Evolutionary conservation across 2,888 invertebrate genomes (phyloP), one percentile per base, ranked within the genome.

Genomic region (Aporophyla nigra): DNA sequence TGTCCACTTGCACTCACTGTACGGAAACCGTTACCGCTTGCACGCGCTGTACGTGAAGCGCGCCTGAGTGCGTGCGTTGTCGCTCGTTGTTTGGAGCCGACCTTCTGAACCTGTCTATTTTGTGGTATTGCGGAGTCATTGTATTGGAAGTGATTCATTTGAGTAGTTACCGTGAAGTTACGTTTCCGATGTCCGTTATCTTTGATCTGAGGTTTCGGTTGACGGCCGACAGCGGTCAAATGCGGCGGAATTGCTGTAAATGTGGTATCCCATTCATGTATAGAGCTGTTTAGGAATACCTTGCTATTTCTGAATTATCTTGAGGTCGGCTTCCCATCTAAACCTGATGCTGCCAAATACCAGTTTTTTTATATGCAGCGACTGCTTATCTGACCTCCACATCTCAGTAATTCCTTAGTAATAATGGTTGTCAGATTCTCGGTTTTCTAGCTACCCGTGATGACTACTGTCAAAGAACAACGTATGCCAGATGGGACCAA

Each of bases 141-240:
- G 56, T 61, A 85, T 33, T 72, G 27, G 19, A 63, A 71, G 53
- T 74, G 73, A 69, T 51, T 78, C 61, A 71, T 67, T 68, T 46
- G 65, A 53, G 71, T 75, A 27, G 58, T 63, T 63, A 56, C 82
- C 46, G 82, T 67, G 82, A 56, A 43, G 76, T 75, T 65, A 66
- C 53, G 71, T 85, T 67, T 82, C 67, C 70, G 78, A 69, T 27
- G 83, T 58, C 76, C 78, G 76, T 84, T 84, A 86, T 76, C 63
- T 77, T 27, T 40, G 66, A 19, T 58, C 66, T n/a, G 72, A 40
- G 58, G 86, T 78, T 46, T 53, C 68, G 83, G 67, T 86, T 65
- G 74, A 78, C 49, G 58, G 78, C 83, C 53, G 73, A 49, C 71
- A 14, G 78, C 83, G 78, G 71, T 82, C 71, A 72, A 40, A 58